Evolutionary conservation across 2,888 invertebrate species (phyloP).

Genomic region (Lepidocyrtoides sp.): DNA sequence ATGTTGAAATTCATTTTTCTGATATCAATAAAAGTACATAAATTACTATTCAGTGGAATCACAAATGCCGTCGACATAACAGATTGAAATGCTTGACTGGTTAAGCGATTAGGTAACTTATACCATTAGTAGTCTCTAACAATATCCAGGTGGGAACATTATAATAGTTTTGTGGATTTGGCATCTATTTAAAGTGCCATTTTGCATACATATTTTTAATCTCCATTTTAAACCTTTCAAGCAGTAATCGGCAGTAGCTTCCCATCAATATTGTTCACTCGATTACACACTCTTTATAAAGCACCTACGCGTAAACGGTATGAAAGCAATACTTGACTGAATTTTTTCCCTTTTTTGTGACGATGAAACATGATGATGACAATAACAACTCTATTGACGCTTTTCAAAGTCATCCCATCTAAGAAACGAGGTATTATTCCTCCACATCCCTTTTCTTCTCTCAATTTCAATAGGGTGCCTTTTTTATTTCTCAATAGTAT

Average conservation of each 20-base stretch:
- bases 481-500: not conserved
- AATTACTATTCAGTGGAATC: not conserved
- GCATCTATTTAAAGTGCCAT: not conserved
- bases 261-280: slow-evolving; percentile 31
- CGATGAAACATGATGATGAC: slow-evolving; percentile 42
- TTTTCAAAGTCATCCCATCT: slow-evolving; percentile 36
- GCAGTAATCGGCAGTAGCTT: slow-evolving; percentile 25
- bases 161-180: not conserved
- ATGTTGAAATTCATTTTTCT: not conserved
- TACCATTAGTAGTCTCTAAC: too few species aligned
- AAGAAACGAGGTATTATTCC: slow-evolving; percentile 37
- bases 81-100: not conserved
- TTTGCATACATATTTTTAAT: not conserved
- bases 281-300: slow-evolving; percentile 44
- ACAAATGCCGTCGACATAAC: not conserved
- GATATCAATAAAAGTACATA: not conserved
- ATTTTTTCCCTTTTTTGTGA: slow-evolving; percentile 13
- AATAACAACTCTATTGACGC: slow-evolving; percentile 66
- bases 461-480: slow-evolving; percentile 29
- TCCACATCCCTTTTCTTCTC: slow-evolving; percentile 3
- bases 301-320: not conserved
- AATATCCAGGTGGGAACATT: not conserved
- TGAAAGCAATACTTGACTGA: not conserved
- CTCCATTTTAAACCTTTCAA: slow-evolving; percentile 3
- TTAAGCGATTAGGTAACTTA: not conserved